Conservation (phyloP, 2,888 invertebrate species). For the Phaonia tiefii region DNA sequence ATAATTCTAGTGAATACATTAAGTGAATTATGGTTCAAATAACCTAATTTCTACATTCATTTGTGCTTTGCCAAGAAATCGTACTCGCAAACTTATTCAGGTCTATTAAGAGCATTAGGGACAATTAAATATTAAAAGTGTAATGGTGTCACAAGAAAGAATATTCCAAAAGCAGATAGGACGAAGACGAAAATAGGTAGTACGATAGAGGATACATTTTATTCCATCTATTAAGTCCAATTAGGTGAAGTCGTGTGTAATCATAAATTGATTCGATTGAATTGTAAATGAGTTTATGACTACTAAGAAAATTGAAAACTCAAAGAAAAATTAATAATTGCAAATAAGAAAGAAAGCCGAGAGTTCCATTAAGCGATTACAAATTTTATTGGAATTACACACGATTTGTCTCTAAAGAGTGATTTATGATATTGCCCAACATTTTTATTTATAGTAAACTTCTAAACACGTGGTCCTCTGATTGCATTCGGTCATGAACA, state of each 20-base stretch:
- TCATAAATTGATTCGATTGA: background rate
- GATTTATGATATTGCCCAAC: too few relatives aligned
- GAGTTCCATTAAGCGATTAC: too few relatives aligned
- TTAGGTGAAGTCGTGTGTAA: background rate
- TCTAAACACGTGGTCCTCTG: too few relatives aligned
- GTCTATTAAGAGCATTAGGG: background rate
- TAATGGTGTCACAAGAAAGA: conserved; percentile 8
- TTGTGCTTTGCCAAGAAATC: background rate
- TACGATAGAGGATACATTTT: too few relatives aligned
- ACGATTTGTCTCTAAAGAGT: too few relatives aligned
- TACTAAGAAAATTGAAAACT: too few relatives aligned
- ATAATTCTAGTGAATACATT: conserved; percentile 41
- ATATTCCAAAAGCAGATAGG: background rate
- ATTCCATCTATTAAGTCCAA: background rate
- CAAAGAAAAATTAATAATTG: too few relatives aligned
- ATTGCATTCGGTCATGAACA: too few relatives aligned
- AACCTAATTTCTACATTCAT: conserved; percentile 52
- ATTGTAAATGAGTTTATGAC: background rate
- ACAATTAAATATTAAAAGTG: background rate
- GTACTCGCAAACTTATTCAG: background rate
- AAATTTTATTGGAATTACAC: too few relatives aligned
- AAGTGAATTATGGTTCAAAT: conserved; percentile 50
- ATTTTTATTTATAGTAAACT: too few relatives aligned
- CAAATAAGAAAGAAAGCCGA: too few relatives aligned
- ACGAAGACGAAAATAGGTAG: background rate